Percentiles rank a stretch among this genome's conserved stretches.
Evolutionary conservation across 2,888 invertebrate genomes (phyloP).

Genomic region (Hirtodrosophila cameraria): DNA sequence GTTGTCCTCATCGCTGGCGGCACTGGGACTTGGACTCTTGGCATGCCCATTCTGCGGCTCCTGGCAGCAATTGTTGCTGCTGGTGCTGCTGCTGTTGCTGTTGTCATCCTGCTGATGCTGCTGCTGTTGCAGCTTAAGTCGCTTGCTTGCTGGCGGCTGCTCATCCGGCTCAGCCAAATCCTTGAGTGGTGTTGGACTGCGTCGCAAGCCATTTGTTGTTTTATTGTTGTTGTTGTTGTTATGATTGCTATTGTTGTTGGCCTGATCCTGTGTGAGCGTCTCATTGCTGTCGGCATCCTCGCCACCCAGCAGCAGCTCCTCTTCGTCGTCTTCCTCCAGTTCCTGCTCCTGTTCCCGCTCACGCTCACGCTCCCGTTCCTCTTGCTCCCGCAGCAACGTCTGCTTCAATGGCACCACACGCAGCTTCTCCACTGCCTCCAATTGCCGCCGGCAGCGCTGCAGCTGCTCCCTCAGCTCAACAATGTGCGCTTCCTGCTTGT

Average conservation of each 20-base stretch:
- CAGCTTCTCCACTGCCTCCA: conserved; percentile 62
- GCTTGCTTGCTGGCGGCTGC: conserved; percentile 32
- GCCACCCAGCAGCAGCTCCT: conserved; percentile 20
- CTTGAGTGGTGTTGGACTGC: conserved; percentile 53
- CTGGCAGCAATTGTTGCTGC: conserved; percentile 2
- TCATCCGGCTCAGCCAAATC: conserved; percentile 23
- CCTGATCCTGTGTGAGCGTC: conserved; percentile 54
- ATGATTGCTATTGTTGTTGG: conserved; percentile 55
- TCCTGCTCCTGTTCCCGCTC: conserved; percentile 25
- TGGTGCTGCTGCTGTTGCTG: conserved; percentile 8
- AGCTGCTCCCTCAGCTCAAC: conserved; percentile 82
- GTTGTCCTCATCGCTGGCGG: conserved; percentile 31
- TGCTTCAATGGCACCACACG: conserved; percentile 67
- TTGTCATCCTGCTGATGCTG: conserved; percentile 12
- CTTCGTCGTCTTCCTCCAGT: conserved; percentile 35
- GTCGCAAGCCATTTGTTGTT: conserved; percentile 46
- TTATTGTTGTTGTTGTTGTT: conserved; percentile 40
- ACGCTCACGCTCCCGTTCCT: conserved; percentile 3
- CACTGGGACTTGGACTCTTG: conserved; percentile 40
- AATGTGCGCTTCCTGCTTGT: conserved; percentile 82
- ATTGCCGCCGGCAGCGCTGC: conserved; percentile 80
- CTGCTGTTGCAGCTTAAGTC: conserved; percentile 25
- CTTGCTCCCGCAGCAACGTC: conserved; percentile 33
- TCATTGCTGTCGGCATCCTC: conserved; percentile 57
- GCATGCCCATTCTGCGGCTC: conserved; percentile 25